These are phyloP conservation scores for Epinephelus fuscoguttatus DNA, from an alignment of 2,113 vertebrate species.

Conservation along the genomic window DNA sequence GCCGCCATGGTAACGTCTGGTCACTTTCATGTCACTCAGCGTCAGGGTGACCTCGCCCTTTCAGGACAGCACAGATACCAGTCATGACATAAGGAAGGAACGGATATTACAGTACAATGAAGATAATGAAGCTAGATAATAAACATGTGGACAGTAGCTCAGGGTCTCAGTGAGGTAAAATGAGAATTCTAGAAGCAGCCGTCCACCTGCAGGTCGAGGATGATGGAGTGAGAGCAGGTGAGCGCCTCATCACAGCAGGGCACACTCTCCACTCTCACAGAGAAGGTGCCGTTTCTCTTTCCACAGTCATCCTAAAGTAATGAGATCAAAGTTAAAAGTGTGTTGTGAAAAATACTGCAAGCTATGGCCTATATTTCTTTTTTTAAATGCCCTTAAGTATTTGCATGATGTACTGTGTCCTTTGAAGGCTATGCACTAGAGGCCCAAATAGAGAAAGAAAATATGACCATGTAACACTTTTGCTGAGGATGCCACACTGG, in stretches of 20 bases:
- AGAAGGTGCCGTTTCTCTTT: conserved; percentile 76
- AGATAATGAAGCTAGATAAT: not conserved
- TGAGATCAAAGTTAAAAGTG: not conserved
- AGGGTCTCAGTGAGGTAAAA: not conserved
- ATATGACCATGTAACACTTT: no score
- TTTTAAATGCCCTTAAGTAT: not conserved
- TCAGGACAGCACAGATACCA: not conserved
- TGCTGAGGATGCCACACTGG: no score
- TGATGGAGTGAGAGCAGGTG: conserved; percentile 87
- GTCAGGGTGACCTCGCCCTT: conserved; percentile 74
- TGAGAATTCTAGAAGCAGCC: not conserved
- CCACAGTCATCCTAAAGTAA: conserved; percentile 85
- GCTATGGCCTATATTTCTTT: not conserved
- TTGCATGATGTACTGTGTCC: not conserved
- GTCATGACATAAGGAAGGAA: not conserved
- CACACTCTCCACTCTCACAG: conserved; percentile 86
- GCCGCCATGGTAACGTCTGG: conserved; percentile 1
- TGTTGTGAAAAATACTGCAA: not conserved
- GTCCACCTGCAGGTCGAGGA: conserved; percentile 83
- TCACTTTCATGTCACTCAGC: conserved; percentile 76
- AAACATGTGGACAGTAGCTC: not conserved
- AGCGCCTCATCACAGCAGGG: conserved; percentile 89
- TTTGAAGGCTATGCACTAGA: not conserved
- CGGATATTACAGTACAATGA: not conserved
- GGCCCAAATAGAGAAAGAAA: no score